Evolutionary conservation across 92 coral and sea anemone genomes (phyloP).

Genomic region (Umimayanthus kanabou): DNA sequence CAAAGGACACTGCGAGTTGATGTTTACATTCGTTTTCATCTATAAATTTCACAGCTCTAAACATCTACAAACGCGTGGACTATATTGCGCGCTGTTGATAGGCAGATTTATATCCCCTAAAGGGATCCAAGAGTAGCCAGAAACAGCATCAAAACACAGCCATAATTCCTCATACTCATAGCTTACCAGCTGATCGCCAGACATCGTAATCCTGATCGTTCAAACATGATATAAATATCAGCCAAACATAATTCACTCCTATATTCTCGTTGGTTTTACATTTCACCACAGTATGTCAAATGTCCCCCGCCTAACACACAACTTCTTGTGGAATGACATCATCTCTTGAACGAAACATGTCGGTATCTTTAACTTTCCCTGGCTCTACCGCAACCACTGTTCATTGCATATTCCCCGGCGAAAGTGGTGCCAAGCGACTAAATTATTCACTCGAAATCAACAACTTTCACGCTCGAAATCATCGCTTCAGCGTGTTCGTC

Average conservation of each 20-base stretch:
- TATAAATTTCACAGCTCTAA: neutral
- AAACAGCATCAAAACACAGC: neutral
- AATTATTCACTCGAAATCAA: conserved; percentile 18
- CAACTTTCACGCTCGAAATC: neutral
- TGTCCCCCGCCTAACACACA: conserved; percentile 20
- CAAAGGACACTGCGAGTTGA: neutral
- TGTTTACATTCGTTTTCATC: neutral
- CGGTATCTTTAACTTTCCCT: neutral
- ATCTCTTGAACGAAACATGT: neutral
- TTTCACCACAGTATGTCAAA: conserved; percentile 4
- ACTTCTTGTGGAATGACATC: conserved; percentile 34
- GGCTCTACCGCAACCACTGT: conserved; percentile 2
- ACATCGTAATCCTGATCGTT: conserved; percentile 6
- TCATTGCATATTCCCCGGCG: conserved; percentile 14
- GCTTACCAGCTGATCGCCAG: conserved; percentile 31
- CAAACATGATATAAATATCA: conserved; percentile 26
- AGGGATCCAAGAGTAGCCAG: neutral
- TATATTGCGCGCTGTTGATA: neutral
- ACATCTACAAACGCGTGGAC: neutral
- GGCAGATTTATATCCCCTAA: neutral
- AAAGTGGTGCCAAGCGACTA: conserved; percentile 9
- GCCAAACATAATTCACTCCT: neutral
- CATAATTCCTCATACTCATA: neutral
- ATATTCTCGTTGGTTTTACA: conserved; percentile 10
- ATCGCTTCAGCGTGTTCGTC: neutral